Conservation (phyloP, 2,888 invertebrate species). For the Tipula lateralis region DNA sequence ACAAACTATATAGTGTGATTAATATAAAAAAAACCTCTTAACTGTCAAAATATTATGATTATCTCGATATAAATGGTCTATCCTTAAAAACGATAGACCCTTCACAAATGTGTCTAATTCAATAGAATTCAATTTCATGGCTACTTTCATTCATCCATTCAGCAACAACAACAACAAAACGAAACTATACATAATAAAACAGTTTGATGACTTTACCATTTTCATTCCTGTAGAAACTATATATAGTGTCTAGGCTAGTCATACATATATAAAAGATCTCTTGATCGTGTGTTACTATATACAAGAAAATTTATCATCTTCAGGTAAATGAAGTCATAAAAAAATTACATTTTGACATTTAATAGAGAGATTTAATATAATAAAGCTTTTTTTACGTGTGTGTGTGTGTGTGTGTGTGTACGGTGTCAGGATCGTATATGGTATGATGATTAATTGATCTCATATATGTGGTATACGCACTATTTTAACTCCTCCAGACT, state of each 20-base stretch:
- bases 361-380: neutral
- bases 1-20: neutral
- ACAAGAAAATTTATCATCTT: conserved; percentile 6
- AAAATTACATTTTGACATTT: neutral
- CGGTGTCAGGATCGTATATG: neutral
- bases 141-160: conserved; percentile 1
- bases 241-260: neutral
- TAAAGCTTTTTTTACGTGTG: neutral
- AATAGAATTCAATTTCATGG: conserved; percentile 24
- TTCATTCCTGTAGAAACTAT: neutral
- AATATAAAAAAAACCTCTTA: conserved; percentile 20
- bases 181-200: conserved; percentile 7
- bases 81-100: neutral
- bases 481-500: neutral
- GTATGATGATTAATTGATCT: conserved; percentile 8
- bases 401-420: neutral
- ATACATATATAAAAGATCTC: neutral
- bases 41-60: conserved; percentile 29
- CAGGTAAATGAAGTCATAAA: conserved; percentile 24
- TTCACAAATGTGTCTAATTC: conserved; percentile 24
- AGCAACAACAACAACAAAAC: neutral
- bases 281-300: neutral
- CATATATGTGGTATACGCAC: neutral
- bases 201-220: conserved; percentile 19
- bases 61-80: conserved; percentile 26